A percentile compares a stretch with the other conserved stretches of the same genome.
Conservation (phyloP, 2,888 invertebrate species). For the Himalopsyche kuldschensis region DNA sequence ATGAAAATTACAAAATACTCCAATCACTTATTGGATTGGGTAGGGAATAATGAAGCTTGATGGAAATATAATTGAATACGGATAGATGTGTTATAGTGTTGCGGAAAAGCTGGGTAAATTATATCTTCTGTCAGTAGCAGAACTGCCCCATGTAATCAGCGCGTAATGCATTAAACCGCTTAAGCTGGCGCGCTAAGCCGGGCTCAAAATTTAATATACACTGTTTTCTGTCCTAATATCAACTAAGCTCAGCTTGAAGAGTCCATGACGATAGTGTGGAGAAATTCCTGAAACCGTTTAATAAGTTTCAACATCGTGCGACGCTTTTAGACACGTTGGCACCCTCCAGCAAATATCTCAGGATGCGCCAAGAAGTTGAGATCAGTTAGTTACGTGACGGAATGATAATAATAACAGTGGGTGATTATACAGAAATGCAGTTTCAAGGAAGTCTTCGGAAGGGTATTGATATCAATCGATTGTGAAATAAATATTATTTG, state of each 20-base stretch:
- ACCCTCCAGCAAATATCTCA: neutral
- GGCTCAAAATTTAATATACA: constrained; percentile 36
- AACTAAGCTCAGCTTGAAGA: constrained; percentile 20
- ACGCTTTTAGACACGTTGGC: neutral
- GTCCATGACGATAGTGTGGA: neutral
- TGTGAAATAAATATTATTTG: too few species aligned
- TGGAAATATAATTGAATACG: too few species aligned
- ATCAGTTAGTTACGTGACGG: neutral
- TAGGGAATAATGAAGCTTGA: too few species aligned
- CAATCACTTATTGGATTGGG: too few species aligned
- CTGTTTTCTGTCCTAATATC: constrained; percentile 27
- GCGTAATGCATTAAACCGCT: constrained; percentile 15
- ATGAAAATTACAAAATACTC: too few species aligned
- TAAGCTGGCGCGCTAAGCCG: constrained; percentile 24
- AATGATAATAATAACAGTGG: neutral
- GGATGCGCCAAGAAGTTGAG: neutral
- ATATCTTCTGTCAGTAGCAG: neutral
- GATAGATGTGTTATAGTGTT: neutral
- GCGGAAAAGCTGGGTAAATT: neutral
- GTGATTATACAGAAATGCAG: neutral
- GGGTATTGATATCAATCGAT: neutral
- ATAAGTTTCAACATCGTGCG: constrained; percentile 5
- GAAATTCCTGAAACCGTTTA: constrained; percentile 17
- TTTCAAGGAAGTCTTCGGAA: neutral
- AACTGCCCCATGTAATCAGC: constrained; percentile 1